A percentile compares a stretch with the other conserved stretches of the same genome.
Evolutionary conservation across 2,888 invertebrate species (phyloP).

Genomic region (Orthonevra nobilis): DNA sequence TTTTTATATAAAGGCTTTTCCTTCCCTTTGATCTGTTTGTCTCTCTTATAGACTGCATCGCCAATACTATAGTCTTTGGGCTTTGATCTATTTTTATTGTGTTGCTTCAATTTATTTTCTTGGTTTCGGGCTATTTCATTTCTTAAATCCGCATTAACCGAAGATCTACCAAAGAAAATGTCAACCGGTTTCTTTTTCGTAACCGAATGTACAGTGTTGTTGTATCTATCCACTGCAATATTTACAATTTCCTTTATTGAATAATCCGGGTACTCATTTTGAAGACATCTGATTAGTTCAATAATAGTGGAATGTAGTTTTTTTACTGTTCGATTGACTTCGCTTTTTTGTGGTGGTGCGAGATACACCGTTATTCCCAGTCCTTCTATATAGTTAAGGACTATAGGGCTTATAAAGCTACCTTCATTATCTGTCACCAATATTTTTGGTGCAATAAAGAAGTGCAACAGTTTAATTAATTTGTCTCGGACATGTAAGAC

Average conservation of each 20-base stretch:
- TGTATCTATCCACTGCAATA: slow-evolving; percentile 55
- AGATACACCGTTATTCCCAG: slow-evolving; percentile 53
- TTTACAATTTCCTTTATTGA: slow-evolving; percentile 28
- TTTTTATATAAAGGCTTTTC: no score
- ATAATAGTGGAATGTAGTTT: slow-evolving; percentile 56
- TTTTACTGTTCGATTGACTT: slow-evolving; percentile 61
- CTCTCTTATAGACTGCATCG: no score
- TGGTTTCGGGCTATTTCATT: no score
- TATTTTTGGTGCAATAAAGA: slow-evolving; percentile 10
- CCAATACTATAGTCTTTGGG: no score
- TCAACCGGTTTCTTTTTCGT: no score
- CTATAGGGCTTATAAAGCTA: slow-evolving; percentile 13
- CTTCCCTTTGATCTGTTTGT: no score
- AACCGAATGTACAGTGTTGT: slow-evolving; percentile 53
- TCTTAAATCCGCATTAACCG: no score
- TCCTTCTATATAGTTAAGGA: slow-evolving; percentile 53
- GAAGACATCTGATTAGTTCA: slow-evolving; percentile 52
- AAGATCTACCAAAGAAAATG: no score
- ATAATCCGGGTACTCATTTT: slow-evolving; percentile 29
- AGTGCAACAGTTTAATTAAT: slow-evolving; percentile 21
- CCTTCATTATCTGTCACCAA: no score
- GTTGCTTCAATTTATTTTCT: no score
- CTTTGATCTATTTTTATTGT: no score
- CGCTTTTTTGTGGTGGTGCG: no score
- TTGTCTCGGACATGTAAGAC: slow-evolving; percentile 1